Percentiles rank a stretch among this genome's conserved stretches.
These are phyloP conservation scores for Drosophila nigrodunni DNA, from an alignment of 1,140 invertebrate species.

Conservation along the genomic window DNA sequence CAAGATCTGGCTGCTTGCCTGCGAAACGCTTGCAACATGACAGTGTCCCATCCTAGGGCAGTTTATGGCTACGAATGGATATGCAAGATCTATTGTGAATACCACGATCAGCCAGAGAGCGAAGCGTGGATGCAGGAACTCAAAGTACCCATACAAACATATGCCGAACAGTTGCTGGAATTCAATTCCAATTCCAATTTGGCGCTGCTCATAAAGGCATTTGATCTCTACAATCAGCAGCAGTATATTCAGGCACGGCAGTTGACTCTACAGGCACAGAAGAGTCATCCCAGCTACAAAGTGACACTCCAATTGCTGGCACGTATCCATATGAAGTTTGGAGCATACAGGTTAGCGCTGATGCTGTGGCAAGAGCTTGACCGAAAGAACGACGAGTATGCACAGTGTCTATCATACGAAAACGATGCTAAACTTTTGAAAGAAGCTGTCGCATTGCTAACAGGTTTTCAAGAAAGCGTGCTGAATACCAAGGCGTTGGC, in stretches of 20 bases:
- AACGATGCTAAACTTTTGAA: slow-evolving; percentile 37
- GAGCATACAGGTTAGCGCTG: slow-evolving; percentile 75
- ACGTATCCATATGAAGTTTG: slow-evolving; percentile 72
- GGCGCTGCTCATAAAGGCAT: slow-evolving; percentile 87
- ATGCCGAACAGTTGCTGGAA: slow-evolving; percentile 85
- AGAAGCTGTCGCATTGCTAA: slow-evolving; percentile 47
- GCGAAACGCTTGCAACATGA: slow-evolving; percentile 86
- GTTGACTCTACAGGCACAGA: slow-evolving; percentile 81
- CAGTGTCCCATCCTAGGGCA: slow-evolving; percentile 85
- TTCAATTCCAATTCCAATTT: slow-evolving; percentile 87
- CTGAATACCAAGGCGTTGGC: slow-evolving; percentile 50
- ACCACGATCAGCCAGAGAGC: slow-evolving; percentile 73
- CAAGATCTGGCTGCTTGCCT: slow-evolving; percentile 85
- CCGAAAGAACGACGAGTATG: slow-evolving; percentile 39
- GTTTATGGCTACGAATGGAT: slow-evolving; percentile 87
- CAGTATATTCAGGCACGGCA: slow-evolving; percentile 87
- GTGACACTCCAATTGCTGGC: slow-evolving; percentile 62
- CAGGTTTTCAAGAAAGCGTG: slow-evolving; percentile 3
- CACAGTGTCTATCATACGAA: slow-evolving; percentile 65
- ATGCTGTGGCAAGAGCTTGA: slow-evolving; percentile 59
- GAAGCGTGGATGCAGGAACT: slow-evolving; percentile 46
- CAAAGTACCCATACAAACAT: slow-evolving; percentile 83
- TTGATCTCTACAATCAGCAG: slow-evolving; percentile 85
- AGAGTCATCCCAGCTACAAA: slow-evolving; percentile 57
- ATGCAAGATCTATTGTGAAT: slow-evolving; percentile 87